A percentile compares a stretch with the other conserved stretches of the same genome.
phyloP scores from a whole-genome alignment of 2,113 vertebrate species.

The Edolisoma coerulescens region DNA sequence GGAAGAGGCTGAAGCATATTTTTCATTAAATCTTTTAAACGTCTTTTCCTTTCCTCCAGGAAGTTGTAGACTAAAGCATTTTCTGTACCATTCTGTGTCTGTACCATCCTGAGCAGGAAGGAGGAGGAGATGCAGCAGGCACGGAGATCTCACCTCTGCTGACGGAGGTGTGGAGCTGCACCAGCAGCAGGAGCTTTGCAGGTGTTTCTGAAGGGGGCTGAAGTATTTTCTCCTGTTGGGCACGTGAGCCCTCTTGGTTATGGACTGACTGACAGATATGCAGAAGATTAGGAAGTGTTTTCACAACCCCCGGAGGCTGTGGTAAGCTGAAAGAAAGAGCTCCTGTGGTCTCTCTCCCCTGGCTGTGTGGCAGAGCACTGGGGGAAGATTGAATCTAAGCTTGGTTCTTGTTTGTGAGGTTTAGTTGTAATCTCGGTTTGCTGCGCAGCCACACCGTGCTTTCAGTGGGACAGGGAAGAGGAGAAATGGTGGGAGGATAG shows the following conservation, averaged over 20 bases:
- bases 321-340: neutral
- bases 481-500: neutral
- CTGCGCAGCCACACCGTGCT: neutral
- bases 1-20: neutral
- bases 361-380: neutral
- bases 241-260: neutral
- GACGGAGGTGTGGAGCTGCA: neutral
- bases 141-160: fast-evolving
- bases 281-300: neutral
- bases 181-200: neutral
- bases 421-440: neutral
- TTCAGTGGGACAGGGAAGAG: neutral
- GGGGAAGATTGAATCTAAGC: neutral
- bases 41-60: neutral
- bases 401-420: fast-evolving
- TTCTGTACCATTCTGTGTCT: neutral
- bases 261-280: neutral
- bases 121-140: neutral
- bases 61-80: neutral
- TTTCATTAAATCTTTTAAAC: neutral
- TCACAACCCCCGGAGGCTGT: neutral
- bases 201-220: neutral
- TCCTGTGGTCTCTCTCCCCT: neutral
- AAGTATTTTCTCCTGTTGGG: neutral
- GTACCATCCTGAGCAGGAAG: neutral